A percentile compares a stretch with the other conserved stretches of the same genome.
Conservation (phyloP, 1,140 invertebrate species). For the Ostrea edulis region DNA sequence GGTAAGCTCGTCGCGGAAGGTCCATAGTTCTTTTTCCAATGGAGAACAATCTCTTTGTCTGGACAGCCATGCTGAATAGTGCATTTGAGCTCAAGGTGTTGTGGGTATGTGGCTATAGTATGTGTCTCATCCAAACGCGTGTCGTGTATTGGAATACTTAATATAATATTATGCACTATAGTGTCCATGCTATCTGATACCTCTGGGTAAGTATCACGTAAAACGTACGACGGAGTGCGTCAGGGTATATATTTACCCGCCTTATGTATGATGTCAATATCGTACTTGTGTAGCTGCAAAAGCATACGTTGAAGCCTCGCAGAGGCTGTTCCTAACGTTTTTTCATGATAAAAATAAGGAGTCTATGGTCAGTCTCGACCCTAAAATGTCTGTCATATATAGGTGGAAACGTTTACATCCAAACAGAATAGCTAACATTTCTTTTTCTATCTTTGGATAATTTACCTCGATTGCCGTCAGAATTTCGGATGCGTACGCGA, state of each 20-base stretch:
- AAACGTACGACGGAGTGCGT: slow-evolving; percentile 54
- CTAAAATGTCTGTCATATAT: slow-evolving; percentile 71
- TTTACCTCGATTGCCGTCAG: slow-evolving; percentile 73
- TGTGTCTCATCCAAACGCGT: slow-evolving; percentile 31
- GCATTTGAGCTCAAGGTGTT: background rate
- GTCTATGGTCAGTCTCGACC: slow-evolving; percentile 57
- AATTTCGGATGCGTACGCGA: slow-evolving; percentile 78
- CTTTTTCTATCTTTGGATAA: slow-evolving; percentile 78
- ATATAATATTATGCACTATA: slow-evolving; percentile 35
- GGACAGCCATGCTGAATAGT: slow-evolving; percentile 53
- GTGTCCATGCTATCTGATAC: slow-evolving; percentile 30
- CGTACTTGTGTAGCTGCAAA: slow-evolving; percentile 54
- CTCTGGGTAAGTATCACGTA: slow-evolving; percentile 21
- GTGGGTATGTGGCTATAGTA: background rate
- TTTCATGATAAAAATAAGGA: slow-evolving; percentile 68
- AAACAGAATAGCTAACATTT: slow-evolving; percentile 80
- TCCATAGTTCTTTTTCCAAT: slow-evolving; percentile 35
- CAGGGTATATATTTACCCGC: slow-evolving; percentile 61
- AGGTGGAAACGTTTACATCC: slow-evolving; percentile 80
- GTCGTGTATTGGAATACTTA: slow-evolving; percentile 22
- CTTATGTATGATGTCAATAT: slow-evolving; percentile 63
- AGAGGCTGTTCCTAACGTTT: slow-evolving; percentile 47
- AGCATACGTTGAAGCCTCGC: slow-evolving; percentile 61
- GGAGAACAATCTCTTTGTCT: slow-evolving; percentile 11
- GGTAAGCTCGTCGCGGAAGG: slow-evolving; percentile 55